phyloP scores from a whole-genome alignment of 2,888 invertebrate genomes.

The Metopia argyrocephala region DNA sequence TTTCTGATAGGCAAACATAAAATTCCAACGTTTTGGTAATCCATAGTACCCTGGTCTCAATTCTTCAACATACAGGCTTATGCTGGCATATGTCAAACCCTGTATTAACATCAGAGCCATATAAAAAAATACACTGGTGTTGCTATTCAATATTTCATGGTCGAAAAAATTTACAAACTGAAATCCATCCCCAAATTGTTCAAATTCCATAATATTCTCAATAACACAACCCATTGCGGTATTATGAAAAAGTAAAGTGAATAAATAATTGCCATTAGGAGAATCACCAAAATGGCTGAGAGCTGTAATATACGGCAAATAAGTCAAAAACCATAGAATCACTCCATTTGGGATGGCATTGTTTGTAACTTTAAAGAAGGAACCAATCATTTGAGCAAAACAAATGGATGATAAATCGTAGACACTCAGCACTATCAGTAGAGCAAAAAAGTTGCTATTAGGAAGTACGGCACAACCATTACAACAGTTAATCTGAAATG shows the following conservation, averaged over 20 bases:
- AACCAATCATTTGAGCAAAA: constrained; percentile 87
- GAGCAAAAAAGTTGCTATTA: constrained; percentile 82
- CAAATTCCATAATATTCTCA: constrained; percentile 83
- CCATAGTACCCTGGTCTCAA: constrained; percentile 89
- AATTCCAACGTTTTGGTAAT: constrained; percentile 88
- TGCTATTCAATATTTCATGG: background rate
- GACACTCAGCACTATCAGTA: constrained; percentile 84
- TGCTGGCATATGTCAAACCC: constrained; percentile 84
- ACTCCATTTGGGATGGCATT: constrained; percentile 86
- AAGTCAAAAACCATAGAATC: constrained; percentile 85
- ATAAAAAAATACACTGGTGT: constrained; percentile 80
- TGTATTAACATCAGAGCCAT: constrained; percentile 80
- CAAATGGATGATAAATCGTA: constrained; percentile 85
- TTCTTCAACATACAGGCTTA: constrained; percentile 90
- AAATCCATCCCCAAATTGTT: constrained; percentile 81
- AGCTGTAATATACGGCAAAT: constrained; percentile 84
- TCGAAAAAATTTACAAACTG: constrained; percentile 69
- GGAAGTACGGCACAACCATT: constrained; percentile 82
- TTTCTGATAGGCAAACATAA: constrained; percentile 80
- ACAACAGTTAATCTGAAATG: constrained; percentile 75
- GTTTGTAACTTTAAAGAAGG: constrained; percentile 87
- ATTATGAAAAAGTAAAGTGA: constrained; percentile 83
- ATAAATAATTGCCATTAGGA: constrained; percentile 74
- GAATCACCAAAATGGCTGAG: constrained; percentile 78
- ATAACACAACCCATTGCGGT: constrained; percentile 86